These are phyloP conservation scores for Peromyscus eremicus DNA, from an alignment of 2,797 vertebrate species.

Conservation along the genomic window DNA sequence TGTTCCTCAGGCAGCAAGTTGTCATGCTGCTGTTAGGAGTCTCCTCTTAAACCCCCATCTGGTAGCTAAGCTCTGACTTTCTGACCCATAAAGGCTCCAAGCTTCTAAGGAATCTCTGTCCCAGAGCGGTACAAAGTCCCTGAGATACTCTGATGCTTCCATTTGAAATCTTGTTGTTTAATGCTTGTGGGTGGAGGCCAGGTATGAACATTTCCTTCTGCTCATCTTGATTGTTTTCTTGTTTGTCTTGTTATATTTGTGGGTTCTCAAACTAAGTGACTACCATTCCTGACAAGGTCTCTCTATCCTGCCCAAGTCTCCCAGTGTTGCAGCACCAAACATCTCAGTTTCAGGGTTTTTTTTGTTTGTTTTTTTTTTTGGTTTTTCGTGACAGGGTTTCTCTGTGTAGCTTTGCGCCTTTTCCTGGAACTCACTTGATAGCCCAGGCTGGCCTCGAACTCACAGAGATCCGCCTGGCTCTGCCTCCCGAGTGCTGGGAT, in stretches of 20 bases:
- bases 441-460: too few relatives aligned
- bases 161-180: neutral
- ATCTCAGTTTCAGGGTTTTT: neutral
- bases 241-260: neutral
- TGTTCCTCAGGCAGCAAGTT: neutral
- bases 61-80: neutral
- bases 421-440: too few relatives aligned
- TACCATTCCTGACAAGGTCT: neutral
- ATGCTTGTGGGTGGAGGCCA: neutral
- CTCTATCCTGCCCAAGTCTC: neutral
- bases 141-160: neutral
- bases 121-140: neutral
- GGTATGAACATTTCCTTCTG: neutral
- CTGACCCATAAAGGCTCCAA: neutral
- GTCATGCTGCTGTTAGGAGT: neutral
- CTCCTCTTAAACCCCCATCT: neutral
- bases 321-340: fast-evolving
- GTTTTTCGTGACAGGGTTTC: too few relatives aligned
- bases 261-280: neutral
- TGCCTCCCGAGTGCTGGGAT: too few relatives aligned
- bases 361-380: too few relatives aligned
- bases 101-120: neutral
- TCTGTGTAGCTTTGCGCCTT: too few relatives aligned
- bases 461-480: too few relatives aligned
- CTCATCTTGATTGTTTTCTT: neutral